phyloP scores from a whole-genome alignment of 92 coral and sea anemone genomes.

The Siderastrea siderea region DNA sequence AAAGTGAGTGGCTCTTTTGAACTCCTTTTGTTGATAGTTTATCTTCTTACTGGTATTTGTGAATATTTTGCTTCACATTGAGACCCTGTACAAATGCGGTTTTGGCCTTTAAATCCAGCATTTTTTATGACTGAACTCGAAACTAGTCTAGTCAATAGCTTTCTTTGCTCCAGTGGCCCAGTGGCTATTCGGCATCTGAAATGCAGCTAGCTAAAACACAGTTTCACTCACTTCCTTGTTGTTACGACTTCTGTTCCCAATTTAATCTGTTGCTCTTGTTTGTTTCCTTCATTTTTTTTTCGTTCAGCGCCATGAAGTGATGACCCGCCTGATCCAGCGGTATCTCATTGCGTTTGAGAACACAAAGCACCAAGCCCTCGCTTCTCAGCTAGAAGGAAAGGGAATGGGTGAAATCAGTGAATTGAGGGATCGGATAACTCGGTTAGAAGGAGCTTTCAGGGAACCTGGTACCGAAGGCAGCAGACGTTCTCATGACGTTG shows the following conservation, averaged over 20 bases:
- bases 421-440: constrained; percentile 28
- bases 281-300: background rate
- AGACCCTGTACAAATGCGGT: too few species aligned
- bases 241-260: too few species aligned
- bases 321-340: constrained; percentile 22
- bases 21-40: too few species aligned
- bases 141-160: too few species aligned
- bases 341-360: background rate
- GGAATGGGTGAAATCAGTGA: background rate
- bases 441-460: background rate
- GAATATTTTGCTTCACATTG: too few species aligned
- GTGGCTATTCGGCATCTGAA: too few species aligned
- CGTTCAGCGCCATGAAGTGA: constrained; percentile 20
- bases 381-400: background rate
- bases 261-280: background rate
- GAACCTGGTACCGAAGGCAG: background rate
- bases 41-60: too few species aligned
- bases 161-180: too few species aligned
- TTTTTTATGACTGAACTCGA: too few species aligned
- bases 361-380: background rate
- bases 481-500: background rate
- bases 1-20: background rate
- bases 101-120: too few species aligned
- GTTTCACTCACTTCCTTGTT: too few species aligned
- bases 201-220: too few species aligned